Conservation (phyloP, 37 sponge, comb jelly and placozoan genomes). For the Ephydatia muelleri region DNA sequence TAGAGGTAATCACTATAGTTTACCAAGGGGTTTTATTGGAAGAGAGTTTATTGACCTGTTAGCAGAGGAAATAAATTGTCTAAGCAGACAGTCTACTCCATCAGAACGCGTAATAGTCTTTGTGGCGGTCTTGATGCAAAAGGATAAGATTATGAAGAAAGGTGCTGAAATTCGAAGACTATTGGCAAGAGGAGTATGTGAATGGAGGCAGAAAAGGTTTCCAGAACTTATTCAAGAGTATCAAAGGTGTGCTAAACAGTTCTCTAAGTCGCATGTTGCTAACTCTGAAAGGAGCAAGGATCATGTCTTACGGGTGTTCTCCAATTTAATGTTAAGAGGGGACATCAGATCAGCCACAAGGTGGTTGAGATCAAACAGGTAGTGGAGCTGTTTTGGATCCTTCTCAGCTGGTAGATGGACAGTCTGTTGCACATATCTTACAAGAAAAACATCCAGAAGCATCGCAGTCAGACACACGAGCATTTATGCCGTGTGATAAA, state of each 20-base stretch:
- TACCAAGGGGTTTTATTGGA: constrained; percentile 1
- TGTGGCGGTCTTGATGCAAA: neutral
- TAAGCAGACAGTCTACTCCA: neutral
- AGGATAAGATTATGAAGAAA: neutral
- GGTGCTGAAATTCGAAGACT: constrained; percentile 4
- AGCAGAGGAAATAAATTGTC: constrained; percentile 6
- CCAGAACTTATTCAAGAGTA: too few species aligned
- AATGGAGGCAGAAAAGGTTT: too few species aligned
- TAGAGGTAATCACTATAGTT: constrained; percentile 3
- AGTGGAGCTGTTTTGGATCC: constrained; percentile 9
- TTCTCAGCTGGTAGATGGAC: neutral
- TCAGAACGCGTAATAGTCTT: constrained; percentile 3
- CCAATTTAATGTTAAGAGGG: neutral
- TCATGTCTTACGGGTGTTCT: neutral
- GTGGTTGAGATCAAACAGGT: constrained; percentile 5
- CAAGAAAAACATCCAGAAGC: constrained; percentile 27
- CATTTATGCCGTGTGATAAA: constrained; percentile 17
- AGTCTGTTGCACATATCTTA: neutral
- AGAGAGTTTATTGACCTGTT: neutral
- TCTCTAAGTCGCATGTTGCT: neutral
- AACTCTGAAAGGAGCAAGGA: neutral
- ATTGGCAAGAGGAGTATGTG: neutral
- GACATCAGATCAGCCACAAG: constrained; percentile 11
- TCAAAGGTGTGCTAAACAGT: too few species aligned
- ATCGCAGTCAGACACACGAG: neutral